Base-by-base conservation (phyloP, 2,888 invertebrate species). In the Pyralis farinalis region DNA sequence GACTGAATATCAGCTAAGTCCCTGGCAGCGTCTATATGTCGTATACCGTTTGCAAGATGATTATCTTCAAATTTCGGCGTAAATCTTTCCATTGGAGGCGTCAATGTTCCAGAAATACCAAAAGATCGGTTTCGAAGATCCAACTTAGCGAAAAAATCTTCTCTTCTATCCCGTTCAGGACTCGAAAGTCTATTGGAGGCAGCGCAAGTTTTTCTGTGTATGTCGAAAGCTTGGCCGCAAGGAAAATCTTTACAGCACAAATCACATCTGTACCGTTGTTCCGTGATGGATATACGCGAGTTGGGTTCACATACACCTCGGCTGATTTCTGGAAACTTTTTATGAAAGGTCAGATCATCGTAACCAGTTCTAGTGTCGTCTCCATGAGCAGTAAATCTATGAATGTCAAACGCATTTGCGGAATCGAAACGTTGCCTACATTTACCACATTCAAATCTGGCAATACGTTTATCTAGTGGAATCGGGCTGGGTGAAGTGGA, bases 1-100 rank as follows among this genome's bases (percentile, higher is more conserved):
- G 95, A 94, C 69, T 94, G 95, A 49, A 97, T 96, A 63, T 96
- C 96, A 32, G 96, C 96, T 47, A 96, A 86, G 62, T 97, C 96
- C 69, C 93, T 93, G 20, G 91, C 91, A 49, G 90, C 88, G 56
- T 93, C 92, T 22, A 86, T 85, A 45, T 85, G 83, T 46, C 87
- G 73, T 20, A 86, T 76, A 2, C 83, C 82, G 44, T 85, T 89
- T 37, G 74, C 64, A 30, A 72, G 63, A 51, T 82, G 84, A 16
- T 64, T 68, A 46, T 85, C 82, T n/a, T 86, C 82, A 29, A 77
- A 74, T 57, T 88, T 85, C 0, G 84, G 70, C 16, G 84, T 74
- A 47, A 82, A 83, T 42, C 82, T 71, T 32, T 83, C 86, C 75
- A 83, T 81, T 8, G 86, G 83, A 7, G 84, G 84, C 16, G 79